phyloP scores from a whole-genome alignment of 1,140 invertebrate genomes.

The silkworm (Bombyx mori) region ASM3026992v2 NC_085129.1:5378001-5378500 shows the following conservation, averaged over 20 bases:
- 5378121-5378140: slow-evolving; percentile 80
- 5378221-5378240: slow-evolving; percentile 84
- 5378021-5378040: too few relatives aligned
- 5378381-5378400: too few relatives aligned
- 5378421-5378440: too few relatives aligned
- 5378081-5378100: slow-evolving; percentile 76
- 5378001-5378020: too few relatives aligned
- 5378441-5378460: too few relatives aligned
- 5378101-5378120: slow-evolving; percentile 85
- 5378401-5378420: too few relatives aligned
- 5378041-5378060: slow-evolving; percentile 72
- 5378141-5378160: slow-evolving; percentile 81
- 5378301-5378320: slow-evolving; percentile 83
- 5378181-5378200: slow-evolving; percentile 90
- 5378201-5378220: slow-evolving; percentile 84
- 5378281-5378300: slow-evolving; percentile 83
- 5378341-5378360: neutral
- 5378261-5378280: slow-evolving; percentile 86
- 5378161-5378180: slow-evolving; percentile 85
- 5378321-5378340: slow-evolving; percentile 83
- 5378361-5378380: too few relatives aligned
- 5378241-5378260: slow-evolving; percentile 87
- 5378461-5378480: too few relatives aligned
- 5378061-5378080: slow-evolving; percentile 78
- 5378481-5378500: too few relatives aligned